phyloP scores from a whole-genome alignment of 2,113 vertebrate genomes.

The Thamnaconus septentrionalis region DNA sequence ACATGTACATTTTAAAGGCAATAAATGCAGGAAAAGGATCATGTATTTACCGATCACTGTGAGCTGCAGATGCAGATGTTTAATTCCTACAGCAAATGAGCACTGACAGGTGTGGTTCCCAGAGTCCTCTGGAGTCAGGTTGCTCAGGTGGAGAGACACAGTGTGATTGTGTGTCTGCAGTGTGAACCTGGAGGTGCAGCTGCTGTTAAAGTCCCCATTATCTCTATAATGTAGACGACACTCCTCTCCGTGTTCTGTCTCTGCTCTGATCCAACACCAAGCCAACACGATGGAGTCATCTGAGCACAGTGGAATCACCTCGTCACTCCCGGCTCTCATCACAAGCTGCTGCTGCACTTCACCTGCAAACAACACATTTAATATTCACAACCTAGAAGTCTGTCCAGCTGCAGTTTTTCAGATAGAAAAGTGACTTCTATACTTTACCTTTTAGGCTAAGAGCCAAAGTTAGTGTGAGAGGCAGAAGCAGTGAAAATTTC shows the following conservation, averaged over 20 bases:
- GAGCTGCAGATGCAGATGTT: no score
- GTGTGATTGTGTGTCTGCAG: conserved; percentile 6
- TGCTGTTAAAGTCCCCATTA: accelerated
- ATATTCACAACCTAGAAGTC: no score
- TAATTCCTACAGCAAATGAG: accelerated
- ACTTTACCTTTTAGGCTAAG: conserved; percentile 1
- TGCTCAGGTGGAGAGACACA: conserved; percentile 19
- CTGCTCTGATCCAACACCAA: neutral
- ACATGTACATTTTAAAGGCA: no score
- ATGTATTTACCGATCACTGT: no score
- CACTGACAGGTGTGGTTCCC: conserved; percentile 17
- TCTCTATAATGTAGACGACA: neutral
- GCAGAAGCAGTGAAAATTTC: conserved; percentile 1
- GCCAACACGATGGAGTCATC: neutral
- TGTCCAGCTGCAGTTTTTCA: no score
- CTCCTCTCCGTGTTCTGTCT: neutral
- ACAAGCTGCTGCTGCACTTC: neutral
- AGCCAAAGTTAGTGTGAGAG: neutral
- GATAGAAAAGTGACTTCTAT: no score
- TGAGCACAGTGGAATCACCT: conserved; percentile 2
- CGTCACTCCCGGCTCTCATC: neutral
- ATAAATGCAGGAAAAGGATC: no score
- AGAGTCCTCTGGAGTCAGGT: conserved; percentile 22
- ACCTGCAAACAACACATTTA: no score
- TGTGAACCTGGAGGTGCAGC: conserved; percentile 21